Evolutionary conservation across 2,797 vertebrate genomes (phyloP).

Genomic region (Sebastes melanostomus): DNA sequence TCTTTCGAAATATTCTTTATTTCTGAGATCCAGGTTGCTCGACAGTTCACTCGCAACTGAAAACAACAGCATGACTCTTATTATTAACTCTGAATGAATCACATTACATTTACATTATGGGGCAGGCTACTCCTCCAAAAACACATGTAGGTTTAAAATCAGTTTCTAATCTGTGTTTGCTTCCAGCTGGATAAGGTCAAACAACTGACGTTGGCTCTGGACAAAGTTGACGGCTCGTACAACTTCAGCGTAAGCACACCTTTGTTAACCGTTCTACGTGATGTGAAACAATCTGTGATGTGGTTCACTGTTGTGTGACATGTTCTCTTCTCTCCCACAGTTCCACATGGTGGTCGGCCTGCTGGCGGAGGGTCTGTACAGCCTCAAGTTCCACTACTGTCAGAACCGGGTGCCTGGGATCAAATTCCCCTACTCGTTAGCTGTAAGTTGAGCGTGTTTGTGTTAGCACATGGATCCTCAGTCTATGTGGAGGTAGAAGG

Average conservation of each 20-base stretch:
- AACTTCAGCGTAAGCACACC: conserved; percentile 82
- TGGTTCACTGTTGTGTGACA: background rate
- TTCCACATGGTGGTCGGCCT: conserved; percentile 78
- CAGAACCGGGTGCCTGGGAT: conserved; percentile 22
- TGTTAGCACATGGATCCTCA: background rate
- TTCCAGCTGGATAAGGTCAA: conserved; percentile 53
- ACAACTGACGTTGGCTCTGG: conserved; percentile 63
- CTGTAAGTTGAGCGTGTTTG: conserved; percentile 67
- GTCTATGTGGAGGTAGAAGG: no score
- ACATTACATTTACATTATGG: no score
- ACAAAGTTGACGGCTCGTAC: conserved; percentile 66
- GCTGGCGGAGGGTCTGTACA: conserved; percentile 83
- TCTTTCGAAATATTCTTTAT: no score
- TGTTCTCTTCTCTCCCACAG: conserved; percentile 51
- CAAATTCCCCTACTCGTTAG: conserved; percentile 73
- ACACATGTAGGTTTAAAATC: background rate
- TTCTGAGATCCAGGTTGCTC: no score
- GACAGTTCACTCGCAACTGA: no score
- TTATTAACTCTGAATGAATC: no score
- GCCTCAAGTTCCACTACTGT: conserved; percentile 86
- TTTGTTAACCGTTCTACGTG: background rate
- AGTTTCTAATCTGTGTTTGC: conserved; percentile 1
- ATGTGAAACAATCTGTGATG: background rate
- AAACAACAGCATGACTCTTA: no score
- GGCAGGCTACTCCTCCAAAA: no score